phyloP scores from a whole-genome alignment of 2,113 vertebrate genomes.

The Cervus canadensis region DNA sequence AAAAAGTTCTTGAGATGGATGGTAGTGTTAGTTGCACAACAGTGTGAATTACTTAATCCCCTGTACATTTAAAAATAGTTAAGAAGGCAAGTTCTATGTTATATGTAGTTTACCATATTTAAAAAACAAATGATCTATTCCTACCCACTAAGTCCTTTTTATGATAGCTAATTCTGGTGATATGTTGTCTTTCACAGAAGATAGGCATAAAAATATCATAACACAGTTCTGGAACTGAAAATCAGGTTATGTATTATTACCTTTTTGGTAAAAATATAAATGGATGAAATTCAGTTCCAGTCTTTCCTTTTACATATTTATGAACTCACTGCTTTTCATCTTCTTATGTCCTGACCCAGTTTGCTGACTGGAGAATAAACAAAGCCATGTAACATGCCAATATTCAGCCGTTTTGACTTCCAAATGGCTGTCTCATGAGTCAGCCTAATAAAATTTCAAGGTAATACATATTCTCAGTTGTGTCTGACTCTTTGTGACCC shows the following conservation, averaged over 20 bases:
- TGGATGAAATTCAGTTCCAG: background rate
- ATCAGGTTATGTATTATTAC: background rate
- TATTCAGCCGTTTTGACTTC: background rate
- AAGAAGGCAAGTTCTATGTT: background rate
- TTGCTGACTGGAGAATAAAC: background rate
- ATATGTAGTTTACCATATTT: background rate
- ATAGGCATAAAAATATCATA: background rate
- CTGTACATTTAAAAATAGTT: background rate
- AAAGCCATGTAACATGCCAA: background rate
- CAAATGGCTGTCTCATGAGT: background rate
- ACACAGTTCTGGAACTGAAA: background rate
- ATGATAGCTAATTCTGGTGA: background rate
- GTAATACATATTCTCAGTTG: background rate
- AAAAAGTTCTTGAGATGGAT: background rate
- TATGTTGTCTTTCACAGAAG: background rate
- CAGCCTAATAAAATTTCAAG: background rate
- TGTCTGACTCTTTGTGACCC: background rate
- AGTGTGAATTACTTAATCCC: background rate
- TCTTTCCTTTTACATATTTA: constrained; percentile 13
- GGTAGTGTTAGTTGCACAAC: background rate
- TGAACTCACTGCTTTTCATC: background rate
- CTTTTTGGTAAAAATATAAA: constrained; percentile 15
- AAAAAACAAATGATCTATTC: background rate
- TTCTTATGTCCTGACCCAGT: background rate
- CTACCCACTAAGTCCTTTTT: background rate